phyloP scores from a whole-genome alignment of 37 sponge, comb jelly and placozoan species.

The Axinella damicornis region DNA sequence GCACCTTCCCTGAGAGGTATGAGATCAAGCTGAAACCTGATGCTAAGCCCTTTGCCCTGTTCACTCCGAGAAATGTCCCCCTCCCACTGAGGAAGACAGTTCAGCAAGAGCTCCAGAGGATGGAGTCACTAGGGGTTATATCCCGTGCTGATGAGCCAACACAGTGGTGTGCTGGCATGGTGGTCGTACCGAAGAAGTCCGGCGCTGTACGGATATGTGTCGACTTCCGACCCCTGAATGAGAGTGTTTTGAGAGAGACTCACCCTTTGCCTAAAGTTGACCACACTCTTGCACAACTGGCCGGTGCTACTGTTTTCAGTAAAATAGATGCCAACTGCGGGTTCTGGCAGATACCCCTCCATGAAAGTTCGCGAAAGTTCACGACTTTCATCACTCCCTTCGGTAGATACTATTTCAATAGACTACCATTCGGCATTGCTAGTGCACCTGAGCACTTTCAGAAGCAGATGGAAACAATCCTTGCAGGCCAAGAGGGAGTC shows the following conservation, averaged over 20 bases:
- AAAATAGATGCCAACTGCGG: neutral
- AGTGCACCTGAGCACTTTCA: conserved; percentile 57
- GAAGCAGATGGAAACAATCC: conserved; percentile 29
- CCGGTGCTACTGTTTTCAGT: conserved; percentile 1
- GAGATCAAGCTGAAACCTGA: conserved; percentile 22
- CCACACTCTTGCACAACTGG: neutral
- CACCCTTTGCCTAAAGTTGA: neutral
- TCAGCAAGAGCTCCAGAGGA: conserved; percentile 21
- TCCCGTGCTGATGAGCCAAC: conserved; percentile 38
- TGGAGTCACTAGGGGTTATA: conserved; percentile 30
- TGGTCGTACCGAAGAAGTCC: conserved; percentile 38
- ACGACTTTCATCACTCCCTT: conserved; percentile 2
- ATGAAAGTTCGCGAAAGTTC: neutral
- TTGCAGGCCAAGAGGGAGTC: conserved; percentile 47
- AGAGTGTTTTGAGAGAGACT: conserved; percentile 5
- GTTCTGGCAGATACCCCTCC: conserved; percentile 8
- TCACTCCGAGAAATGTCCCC: conserved; percentile 37
- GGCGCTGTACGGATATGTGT: conserved; percentile 35
- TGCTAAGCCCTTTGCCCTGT: conserved; percentile 28
- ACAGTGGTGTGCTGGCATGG: conserved; percentile 48
- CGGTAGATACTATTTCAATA: neutral
- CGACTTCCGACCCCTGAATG: conserved; percentile 22
- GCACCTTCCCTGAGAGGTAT: conserved; percentile 19
- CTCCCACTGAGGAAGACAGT: conserved; percentile 32
- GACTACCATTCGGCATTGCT: conserved; percentile 2